A percentile compares a stretch with the other conserved stretches of the same genome.
Conservation (phyloP, 2,113 vertebrate species). For the Sialia sialis region DNA sequence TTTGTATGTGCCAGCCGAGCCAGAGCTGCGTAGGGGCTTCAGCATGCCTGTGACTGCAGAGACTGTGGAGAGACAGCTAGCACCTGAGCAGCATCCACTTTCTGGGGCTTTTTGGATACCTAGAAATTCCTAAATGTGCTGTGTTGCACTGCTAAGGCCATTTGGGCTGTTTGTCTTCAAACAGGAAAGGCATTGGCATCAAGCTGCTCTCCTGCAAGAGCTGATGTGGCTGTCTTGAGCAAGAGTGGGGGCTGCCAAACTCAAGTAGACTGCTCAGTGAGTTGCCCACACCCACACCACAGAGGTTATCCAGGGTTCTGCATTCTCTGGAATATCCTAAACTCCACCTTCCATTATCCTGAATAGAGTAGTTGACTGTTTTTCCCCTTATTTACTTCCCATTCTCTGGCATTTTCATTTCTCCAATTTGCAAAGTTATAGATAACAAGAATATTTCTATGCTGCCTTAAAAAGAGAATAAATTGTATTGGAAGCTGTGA, state of each 20-base stretch:
- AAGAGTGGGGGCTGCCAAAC: background rate
- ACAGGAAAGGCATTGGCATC: fast-evolving
- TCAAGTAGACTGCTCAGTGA: background rate
- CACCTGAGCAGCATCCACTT: background rate
- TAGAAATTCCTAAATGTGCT: background rate
- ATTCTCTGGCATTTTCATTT: background rate
- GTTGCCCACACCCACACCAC: background rate
- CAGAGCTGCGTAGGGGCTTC: background rate
- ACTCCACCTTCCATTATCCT: slow-evolving; percentile 6
- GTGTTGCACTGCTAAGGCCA: background rate
- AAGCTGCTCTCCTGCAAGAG: background rate
- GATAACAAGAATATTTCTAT: background rate
- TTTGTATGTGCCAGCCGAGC: background rate
- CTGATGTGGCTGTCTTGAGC: background rate
- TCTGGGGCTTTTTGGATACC: background rate
- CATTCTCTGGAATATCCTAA: background rate
- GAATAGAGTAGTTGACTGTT: background rate
- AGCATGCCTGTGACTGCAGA: background rate
- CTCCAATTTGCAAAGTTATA: background rate
- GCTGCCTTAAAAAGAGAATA: background rate
- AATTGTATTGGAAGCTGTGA: background rate
- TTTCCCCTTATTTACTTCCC: background rate
- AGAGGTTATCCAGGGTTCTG: slow-evolving; percentile 11
- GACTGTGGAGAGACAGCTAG: background rate
- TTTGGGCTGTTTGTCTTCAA: background rate